Percentiles rank a stretch among this genome's conserved stretches.
Evolutionary conservation across 2,797 vertebrate genomes (phyloP).

Genomic region (Linurgus olivaceus): DNA sequence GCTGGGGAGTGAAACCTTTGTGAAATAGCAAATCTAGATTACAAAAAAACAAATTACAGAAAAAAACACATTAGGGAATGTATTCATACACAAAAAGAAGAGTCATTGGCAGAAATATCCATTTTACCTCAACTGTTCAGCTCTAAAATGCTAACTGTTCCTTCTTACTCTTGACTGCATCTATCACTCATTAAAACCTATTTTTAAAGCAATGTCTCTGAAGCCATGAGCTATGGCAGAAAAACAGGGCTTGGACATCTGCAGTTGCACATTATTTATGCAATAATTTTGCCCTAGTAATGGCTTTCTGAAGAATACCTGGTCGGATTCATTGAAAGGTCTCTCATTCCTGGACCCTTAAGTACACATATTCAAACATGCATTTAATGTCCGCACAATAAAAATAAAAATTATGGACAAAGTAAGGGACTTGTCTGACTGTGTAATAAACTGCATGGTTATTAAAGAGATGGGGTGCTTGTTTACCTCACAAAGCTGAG

Average conservation of each 20-base stretch:
- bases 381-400: background rate
- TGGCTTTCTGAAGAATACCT: background rate
- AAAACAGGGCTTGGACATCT: background rate
- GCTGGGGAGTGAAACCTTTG: background rate
- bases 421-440: background rate
- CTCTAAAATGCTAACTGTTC: background rate
- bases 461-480: background rate
- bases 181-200: background rate
- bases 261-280: background rate
- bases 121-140: background rate
- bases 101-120: background rate
- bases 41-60: background rate
- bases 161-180: background rate
- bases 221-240: background rate
- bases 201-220: background rate
- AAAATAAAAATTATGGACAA: slow-evolving; percentile 13
- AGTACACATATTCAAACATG: background rate
- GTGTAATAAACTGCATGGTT: background rate
- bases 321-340: background rate
- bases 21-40: background rate
- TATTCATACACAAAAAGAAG: background rate
- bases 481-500: background rate
- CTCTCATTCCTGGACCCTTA: background rate
- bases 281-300: background rate
- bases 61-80: background rate